Conservation (phyloP, 2,888 invertebrate species). For the Thera britannica region DNA sequence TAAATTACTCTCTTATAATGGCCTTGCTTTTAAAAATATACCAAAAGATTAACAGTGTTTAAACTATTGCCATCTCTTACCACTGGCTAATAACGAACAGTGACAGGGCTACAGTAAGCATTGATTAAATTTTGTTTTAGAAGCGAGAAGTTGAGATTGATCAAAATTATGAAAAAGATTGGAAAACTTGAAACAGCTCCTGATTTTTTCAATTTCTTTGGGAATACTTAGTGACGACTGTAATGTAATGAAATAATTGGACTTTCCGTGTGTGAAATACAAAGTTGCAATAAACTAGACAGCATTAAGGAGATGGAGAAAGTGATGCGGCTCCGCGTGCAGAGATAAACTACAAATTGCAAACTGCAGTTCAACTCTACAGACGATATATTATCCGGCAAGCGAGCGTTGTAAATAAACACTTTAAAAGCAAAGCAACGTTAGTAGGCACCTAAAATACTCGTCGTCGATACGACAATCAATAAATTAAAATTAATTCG, state of each 20-base stretch:
- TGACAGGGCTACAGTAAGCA: too few species aligned
- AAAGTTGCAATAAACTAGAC: slow-evolving; percentile 25
- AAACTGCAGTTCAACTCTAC: slow-evolving; percentile 38
- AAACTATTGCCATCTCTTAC: too few species aligned
- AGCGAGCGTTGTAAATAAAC: slow-evolving; percentile 64
- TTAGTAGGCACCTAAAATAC: slow-evolving; percentile 81
- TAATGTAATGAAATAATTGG: too few species aligned
- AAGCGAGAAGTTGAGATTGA: not conserved
- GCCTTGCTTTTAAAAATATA: slow-evolving; percentile 29
- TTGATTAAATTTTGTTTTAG: not conserved
- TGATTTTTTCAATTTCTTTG: too few species aligned
- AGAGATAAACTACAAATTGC: slow-evolving; percentile 36
- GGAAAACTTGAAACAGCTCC: too few species aligned
- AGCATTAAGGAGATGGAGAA: slow-evolving; percentile 20
- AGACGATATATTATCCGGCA: slow-evolving; percentile 50
- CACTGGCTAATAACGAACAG: too few species aligned
- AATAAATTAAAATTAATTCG: slow-evolving; percentile 86
- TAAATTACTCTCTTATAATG: slow-evolving; percentile 1
- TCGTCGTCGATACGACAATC: slow-evolving; percentile 81
- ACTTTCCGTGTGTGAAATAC: not conserved
- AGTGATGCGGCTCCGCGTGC: slow-evolving; percentile 22
- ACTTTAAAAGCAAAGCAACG: slow-evolving; percentile 70
- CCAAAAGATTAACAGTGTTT: slow-evolving; percentile 2
- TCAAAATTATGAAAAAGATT: not conserved
- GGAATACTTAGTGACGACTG: too few species aligned